Conservation (phyloP, 1,140 invertebrate genomes). For the Notospermus geniculatus region DNA sequence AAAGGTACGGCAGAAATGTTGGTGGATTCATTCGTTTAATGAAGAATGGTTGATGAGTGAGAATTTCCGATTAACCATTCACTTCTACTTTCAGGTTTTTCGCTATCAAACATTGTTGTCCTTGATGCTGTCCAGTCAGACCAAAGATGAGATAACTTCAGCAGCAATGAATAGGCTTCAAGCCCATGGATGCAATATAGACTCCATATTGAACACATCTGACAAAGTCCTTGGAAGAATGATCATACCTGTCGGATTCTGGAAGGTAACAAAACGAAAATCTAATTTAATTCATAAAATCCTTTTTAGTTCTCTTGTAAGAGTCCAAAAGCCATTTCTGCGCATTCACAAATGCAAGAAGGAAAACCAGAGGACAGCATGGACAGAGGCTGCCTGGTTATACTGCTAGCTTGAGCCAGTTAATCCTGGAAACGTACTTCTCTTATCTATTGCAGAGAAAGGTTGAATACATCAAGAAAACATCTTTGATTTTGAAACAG, state of each 20-base stretch:
- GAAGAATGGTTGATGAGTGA: too few species aligned
- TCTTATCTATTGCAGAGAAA: constrained; percentile 82
- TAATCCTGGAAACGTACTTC: not conserved
- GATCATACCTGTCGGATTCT: constrained; percentile 93
- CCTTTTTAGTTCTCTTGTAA: not conserved
- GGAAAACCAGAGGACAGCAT: too few species aligned
- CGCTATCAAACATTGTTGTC: constrained; percentile 88
- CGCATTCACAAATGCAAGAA: not conserved
- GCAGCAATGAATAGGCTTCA: constrained; percentile 81
- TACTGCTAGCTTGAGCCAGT: too few species aligned
- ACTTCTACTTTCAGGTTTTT: constrained; percentile 61
- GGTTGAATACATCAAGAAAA: constrained; percentile 85
- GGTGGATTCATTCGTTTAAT: too few species aligned
- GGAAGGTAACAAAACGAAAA: constrained; percentile 66
- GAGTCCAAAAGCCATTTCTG: too few species aligned
- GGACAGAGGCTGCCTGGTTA: too few species aligned
- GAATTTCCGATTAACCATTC: not conserved
- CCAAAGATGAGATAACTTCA: constrained; percentile 91
- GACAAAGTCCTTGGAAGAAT: constrained; percentile 75
- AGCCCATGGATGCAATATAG: constrained; percentile 73
- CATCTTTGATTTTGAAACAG: constrained; percentile 75
- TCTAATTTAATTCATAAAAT: not conserved
- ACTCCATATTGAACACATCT: constrained; percentile 70
- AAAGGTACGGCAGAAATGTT: constrained; percentile 62
- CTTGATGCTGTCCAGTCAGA: constrained; percentile 96